These are phyloP conservation scores for Hofmannophila pseudospretella DNA, from an alignment of 2,888 invertebrate species.

Conservation along the genomic window DNA sequence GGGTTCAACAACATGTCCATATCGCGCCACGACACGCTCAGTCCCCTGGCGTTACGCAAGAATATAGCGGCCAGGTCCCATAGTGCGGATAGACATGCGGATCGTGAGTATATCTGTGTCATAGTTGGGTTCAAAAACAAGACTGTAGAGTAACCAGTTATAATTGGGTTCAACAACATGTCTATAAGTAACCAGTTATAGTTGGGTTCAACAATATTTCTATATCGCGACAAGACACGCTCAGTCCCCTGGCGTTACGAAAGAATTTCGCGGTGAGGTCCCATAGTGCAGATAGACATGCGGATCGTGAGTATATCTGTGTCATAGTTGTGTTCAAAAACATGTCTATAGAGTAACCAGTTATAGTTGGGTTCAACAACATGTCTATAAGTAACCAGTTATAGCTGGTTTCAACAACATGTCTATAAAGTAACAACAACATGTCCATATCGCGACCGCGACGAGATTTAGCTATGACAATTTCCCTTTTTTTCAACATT, in stretches of 20 bases:
- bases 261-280: slow-evolving; percentile 73
- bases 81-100: slow-evolving; percentile 77
- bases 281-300: slow-evolving; percentile 79
- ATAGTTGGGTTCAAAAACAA: too few relatives aligned
- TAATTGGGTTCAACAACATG: too few relatives aligned
- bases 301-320: slow-evolving; percentile 67
- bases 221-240: slow-evolving; percentile 32
- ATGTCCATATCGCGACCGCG: too few relatives aligned
- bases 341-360: too few relatives aligned
- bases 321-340: too few relatives aligned
- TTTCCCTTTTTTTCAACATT: too few relatives aligned
- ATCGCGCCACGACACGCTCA: slow-evolving; percentile 43
- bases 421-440: too few relatives aligned
- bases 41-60: slow-evolving; percentile 70
- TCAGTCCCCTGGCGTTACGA: slow-evolving; percentile 71
- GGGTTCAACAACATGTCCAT: slow-evolving; percentile 39
- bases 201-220: slow-evolving; percentile 41
- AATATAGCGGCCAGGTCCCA: slow-evolving; percentile 76
- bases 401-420: slow-evolving; percentile 45
- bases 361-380: too few relatives aligned
- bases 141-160: too few relatives aligned
- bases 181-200: too few relatives aligned
- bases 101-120: slow-evolving; percentile 67
- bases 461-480: too few relatives aligned
- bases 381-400: too few relatives aligned